Evolutionary conservation across 2,888 invertebrate genomes (phyloP).

Genomic region (Tethea ocularis): DNA sequence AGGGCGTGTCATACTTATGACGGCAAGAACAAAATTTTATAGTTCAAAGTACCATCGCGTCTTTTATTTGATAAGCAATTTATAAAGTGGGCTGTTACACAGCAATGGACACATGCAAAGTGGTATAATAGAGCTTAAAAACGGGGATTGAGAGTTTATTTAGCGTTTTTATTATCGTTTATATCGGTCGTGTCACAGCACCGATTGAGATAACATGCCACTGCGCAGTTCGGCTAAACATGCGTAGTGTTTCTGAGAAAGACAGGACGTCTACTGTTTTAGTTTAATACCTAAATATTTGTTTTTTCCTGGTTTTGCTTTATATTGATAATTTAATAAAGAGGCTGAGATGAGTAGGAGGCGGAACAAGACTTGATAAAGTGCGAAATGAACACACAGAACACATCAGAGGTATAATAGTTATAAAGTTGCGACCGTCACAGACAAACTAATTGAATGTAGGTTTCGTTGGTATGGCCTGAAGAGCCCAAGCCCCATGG

Average conservation of each 20-base stretch:
- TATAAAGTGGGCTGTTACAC: slow-evolving; percentile 29
- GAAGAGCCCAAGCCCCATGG: too few relatives aligned
- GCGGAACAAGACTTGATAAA: too few relatives aligned
- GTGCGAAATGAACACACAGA: too few relatives aligned
- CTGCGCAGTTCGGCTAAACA: slow-evolving; percentile 70
- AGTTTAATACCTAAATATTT: neutral
- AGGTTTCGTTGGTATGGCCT: too few relatives aligned
- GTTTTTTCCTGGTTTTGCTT: slow-evolving; percentile 1
- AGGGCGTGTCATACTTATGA: slow-evolving; percentile 48
- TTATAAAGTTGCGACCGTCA: too few relatives aligned
- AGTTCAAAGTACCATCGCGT: slow-evolving; percentile 37
- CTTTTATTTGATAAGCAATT: slow-evolving; percentile 19
- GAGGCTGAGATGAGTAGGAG: too few relatives aligned
- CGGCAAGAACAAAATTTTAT: slow-evolving; percentile 34
- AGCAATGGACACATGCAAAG: slow-evolving; percentile 37
- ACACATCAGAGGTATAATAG: too few relatives aligned
- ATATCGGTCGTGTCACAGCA: slow-evolving; percentile 62
- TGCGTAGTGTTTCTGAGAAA: slow-evolving; percentile 52
- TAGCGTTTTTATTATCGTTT: slow-evolving; percentile 66
- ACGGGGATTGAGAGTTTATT: slow-evolving; percentile 40
- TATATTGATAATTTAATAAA: neutral
- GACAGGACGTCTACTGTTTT: slow-evolving; percentile 6
- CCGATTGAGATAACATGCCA: slow-evolving; percentile 68
- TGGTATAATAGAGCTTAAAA: slow-evolving; percentile 34
- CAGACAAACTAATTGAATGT: too few relatives aligned